Evolutionary conservation across 2,888 invertebrate species (phyloP), one percentile per base, ranked within the genome.

Genomic region (Druceiella hillmani): DNA sequence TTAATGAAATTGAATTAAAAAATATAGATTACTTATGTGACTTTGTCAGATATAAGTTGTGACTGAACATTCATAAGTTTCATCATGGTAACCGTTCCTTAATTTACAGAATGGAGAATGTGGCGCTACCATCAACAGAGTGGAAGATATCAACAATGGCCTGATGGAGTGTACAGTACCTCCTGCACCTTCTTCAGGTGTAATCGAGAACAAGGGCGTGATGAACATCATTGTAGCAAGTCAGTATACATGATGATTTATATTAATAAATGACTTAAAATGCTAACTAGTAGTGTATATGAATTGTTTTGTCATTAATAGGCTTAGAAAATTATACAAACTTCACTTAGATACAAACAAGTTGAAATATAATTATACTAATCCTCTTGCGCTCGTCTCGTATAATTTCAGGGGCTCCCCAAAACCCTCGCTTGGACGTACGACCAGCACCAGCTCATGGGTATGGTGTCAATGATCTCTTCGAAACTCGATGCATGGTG

Each of bases 151-250:
- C 28, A 76, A 83, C 62, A 83, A 87, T 55, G 88, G 88, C 0
- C 68, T 74, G 48, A 75, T 86, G 47, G 75, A 74, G 32, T 88
- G 87, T 55, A 68, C 69, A 20, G 56, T 87, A 36, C 83, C 80
- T 0, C 71, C 79, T 0, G 61, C 61, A 40, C 71, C 79, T 0
- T 61, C 61, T 40, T 66, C 70, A 0, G 77, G 76, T 17, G 59
- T 61, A 33, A 61, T 66, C 6, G 87, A 87, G 53, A 58, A 76
- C 1, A 60, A 63, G 0, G 82, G 76, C 11, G 58, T 56, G 5
- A 78, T 84, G 69, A 70, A 68, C 31, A 67, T 88, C 7, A 64
- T 78, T 3, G 83, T 88, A 20, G 87, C 87, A 40, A 72, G 87
- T 87, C 59, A 76, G 86, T 81, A 48, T 25, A 10, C 20, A 41